A percentile compares a stretch with the other conserved stretches of the same genome.
These are phyloP conservation scores for Agrochola lychnidis DNA, from an alignment of 2,888 invertebrate genomes.

Conservation along the genomic window DNA sequence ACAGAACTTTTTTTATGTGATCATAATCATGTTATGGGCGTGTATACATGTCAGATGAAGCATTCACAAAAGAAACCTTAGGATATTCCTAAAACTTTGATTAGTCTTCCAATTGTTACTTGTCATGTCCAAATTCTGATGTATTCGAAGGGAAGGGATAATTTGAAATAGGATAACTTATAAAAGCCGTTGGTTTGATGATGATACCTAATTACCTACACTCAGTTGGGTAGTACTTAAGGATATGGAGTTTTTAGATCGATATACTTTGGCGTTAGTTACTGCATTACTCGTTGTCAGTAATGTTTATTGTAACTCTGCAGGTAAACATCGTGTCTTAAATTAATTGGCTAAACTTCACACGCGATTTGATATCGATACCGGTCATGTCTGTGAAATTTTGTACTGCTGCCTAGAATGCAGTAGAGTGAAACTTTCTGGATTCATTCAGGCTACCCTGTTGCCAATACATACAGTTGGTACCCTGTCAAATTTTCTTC, in stretches of 20 bases:
- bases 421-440: background rate
- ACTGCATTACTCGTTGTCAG: background rate
- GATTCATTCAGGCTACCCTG: background rate
- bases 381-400: background rate
- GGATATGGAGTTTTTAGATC: constrained; percentile 24
- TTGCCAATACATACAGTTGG: background rate
- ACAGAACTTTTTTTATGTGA: constrained; percentile 14
- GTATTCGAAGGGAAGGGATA: constrained; percentile 28
- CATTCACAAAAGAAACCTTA: constrained; percentile 20
- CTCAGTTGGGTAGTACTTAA: background rate
- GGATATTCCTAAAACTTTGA: background rate
- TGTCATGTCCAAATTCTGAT: constrained; percentile 28
- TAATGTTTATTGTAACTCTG: constrained; percentile 17
- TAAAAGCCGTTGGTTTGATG: constrained; percentile 29
- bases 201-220: background rate
- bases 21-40: constrained; percentile 17
- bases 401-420: background rate
- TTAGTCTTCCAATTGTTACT: constrained; percentile 31
- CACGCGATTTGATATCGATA: background rate
- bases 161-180: constrained; percentile 14
- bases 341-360: background rate
- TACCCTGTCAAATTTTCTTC: background rate
- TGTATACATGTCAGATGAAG: constrained; percentile 13
- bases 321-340: constrained; percentile 19
- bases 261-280: constrained; percentile 5